Evolutionary conservation across 2,113 vertebrate species (phyloP), one percentile per base, ranked within the genome.

Genomic region (Grus americana): DNA sequence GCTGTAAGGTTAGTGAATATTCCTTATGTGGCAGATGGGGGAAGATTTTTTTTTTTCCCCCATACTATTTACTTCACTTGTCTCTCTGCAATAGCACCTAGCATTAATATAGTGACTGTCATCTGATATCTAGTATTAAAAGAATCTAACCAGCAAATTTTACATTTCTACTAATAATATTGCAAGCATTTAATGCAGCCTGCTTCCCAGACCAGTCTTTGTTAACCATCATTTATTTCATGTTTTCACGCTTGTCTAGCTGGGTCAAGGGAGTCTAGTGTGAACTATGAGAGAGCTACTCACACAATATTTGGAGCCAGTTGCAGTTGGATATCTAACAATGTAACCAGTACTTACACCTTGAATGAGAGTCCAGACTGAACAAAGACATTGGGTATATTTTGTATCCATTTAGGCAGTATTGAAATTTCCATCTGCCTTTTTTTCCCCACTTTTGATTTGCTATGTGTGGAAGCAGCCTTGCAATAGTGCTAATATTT

Each of bases 161-260:
- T 96, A 54, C 72, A 52, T 88, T 80, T 68, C 29, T 81, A 34
- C 6, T 7, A 70, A 70, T 71, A 82, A 65, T 11, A 47, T 46
- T 91, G 72, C 3, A 3, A 73, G 72, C 80, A 32, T 95, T 96
- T 88, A 78, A 86, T n/a, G 42, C 23, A 80, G 83, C 90, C 82
- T 87, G 54, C 85, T 88, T 95, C 89, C 81, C 84, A 89, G 78
- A 90, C 62, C 47, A 23, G 97, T 94, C 98, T 98, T 99, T 99
- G 98, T 99, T 98, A 98, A 95, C 81, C 74, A 96, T 97, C 96
- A 95, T 98, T 98, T 97, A 97, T 98, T 98, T 98, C 90, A 68
- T 95, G 96, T 98, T 97, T 98, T 98, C 97, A 98, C 83, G 98
- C 96, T 96, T 98, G 98, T 98, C 88, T 68, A 95, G 96, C 96